A percentile compares a stretch with the other conserved stretches of the same genome.
These are phyloP conservation scores for Acrobasis repandana DNA, from an alignment of 2,888 invertebrate genomes.

Conservation along the genomic window DNA sequence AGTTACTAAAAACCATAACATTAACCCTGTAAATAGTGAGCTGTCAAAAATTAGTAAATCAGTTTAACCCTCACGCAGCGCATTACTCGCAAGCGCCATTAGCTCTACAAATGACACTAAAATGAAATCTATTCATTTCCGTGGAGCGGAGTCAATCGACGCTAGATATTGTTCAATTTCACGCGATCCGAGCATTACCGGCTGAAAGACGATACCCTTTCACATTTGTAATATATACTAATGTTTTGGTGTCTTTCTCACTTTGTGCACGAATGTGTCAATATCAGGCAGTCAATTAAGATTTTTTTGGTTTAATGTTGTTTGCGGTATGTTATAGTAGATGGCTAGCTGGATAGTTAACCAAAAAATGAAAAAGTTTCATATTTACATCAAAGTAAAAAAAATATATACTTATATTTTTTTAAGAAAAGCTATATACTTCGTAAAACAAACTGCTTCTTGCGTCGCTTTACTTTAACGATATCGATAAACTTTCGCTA, in stretches of 20 bases:
- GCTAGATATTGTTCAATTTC: constrained; percentile 75
- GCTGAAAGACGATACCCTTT: constrained; percentile 43
- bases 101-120: constrained; percentile 81
- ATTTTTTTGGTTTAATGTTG: not conserved
- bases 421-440: too few relatives aligned
- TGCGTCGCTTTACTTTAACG: not conserved
- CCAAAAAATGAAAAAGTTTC: too few relatives aligned
- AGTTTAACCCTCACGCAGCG: constrained; percentile 45
- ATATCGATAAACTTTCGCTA: not conserved
- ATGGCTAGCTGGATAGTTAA: not conserved
- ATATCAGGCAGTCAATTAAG: not conserved
- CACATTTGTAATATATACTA: constrained; percentile 43
- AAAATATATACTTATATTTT: too few relatives aligned
- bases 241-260: constrained; percentile 34
- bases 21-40: constrained; percentile 28
- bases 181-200: constrained; percentile 78
- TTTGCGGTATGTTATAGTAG: not conserved
- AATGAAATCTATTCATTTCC: constrained; percentile 83
- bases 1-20: not conserved
- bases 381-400: too few relatives aligned
- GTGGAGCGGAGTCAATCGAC: constrained; percentile 75
- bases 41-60: constrained; percentile 55
- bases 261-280: not conserved
- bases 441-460: too few relatives aligned
- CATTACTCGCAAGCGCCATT: constrained; percentile 74